Percentiles rank a stretch among this genome's conserved stretches.
phyloP scores from a whole-genome alignment of 2,113 vertebrate species.

The Ammospiza nelsoni region DNA sequence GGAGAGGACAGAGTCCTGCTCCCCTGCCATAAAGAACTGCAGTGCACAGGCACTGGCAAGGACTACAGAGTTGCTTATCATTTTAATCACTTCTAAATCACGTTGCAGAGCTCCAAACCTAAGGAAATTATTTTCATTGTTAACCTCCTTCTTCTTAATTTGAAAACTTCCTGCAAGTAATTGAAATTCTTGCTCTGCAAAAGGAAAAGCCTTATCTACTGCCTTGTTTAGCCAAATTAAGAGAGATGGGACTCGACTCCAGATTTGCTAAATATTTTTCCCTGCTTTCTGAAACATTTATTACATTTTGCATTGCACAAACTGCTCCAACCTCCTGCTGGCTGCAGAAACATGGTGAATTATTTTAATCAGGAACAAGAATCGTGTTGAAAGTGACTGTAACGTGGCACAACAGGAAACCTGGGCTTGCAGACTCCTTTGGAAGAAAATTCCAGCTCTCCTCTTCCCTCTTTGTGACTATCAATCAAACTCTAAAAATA shows the following conservation, averaged over 20 bases:
- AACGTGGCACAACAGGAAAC: neutral
- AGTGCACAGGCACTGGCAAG: neutral
- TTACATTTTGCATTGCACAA: constrained; percentile 1
- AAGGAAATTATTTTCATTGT: constrained; percentile 57
- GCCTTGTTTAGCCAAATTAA: constrained; percentile 33
- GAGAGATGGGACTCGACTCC: constrained; percentile 31
- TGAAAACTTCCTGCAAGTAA: constrained; percentile 60
- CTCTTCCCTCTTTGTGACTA: neutral
- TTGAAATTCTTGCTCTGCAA: constrained; percentile 55
- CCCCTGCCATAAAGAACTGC: neutral
- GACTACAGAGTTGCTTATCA: neutral
- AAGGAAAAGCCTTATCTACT: constrained; percentile 13
- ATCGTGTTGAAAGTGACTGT: neutral
- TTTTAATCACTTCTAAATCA: constrained; percentile 42
- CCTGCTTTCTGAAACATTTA: constrained; percentile 51
- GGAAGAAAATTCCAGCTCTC: constrained; percentile 26
- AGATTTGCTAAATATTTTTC: constrained; percentile 57
- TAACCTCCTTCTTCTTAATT: constrained; percentile 46
- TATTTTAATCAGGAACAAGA: constrained; percentile 29
- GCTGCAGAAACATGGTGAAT: neutral
- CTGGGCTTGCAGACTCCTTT: neutral
- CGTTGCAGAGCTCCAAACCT: neutral
- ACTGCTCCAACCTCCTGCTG: constrained; percentile 14
- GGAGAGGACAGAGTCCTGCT: neutral
- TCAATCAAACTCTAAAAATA: constrained; percentile 42